Base-by-base conservation (phyloP, 2,113 vertebrate genomes). In the Mellivora capensis region DNA sequence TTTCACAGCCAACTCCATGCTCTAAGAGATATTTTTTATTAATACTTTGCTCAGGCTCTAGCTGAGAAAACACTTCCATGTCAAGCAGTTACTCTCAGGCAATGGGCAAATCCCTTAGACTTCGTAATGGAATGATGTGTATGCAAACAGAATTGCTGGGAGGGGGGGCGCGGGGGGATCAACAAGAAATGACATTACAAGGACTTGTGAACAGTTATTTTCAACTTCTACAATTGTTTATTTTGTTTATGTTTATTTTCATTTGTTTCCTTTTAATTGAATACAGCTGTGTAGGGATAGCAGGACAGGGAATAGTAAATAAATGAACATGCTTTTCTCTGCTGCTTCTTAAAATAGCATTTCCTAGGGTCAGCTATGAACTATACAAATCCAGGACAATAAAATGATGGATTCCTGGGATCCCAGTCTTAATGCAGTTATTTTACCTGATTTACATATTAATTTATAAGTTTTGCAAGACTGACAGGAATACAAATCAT, bases 261-360 rank as follows among this genome's bases (percentile, higher is more conserved):
- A 67, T 62, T 94, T 34, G 37, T 80, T 95, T 82, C 9, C 27
- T 21, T 87, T 72, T 72, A 91, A 72, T 71, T 44, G 74, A 93
- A 49, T 82, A 37, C 0, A 85, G 14, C 10, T 81, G 1, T 13
- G 47, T 84, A 85, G 4, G 18, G 18, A 69, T 44, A 74, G 20
- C 21, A 84, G 7, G 7, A 4, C 7, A 42, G 25, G 21, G 17
- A 86, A 61, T 9, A 74, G 13, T 31, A 79, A 94, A 34, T 23
- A 71, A 93, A 29, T 87, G 18, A 49, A 79, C 4, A 23, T 25
- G 11, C 12, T 88, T 85, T 90, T 47, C 29, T 81, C 34, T 85
- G 49, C 6, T 74, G 10, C 14, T 14, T 72, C 34, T 87, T 74
- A 61, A 74, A 90, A 49, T 77, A 61, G 3, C 18, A 88, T 79